These are phyloP conservation scores for Arrhopalites spinosus DNA, from an alignment of 2,888 invertebrate genomes.

Conservation along the genomic window DNA sequence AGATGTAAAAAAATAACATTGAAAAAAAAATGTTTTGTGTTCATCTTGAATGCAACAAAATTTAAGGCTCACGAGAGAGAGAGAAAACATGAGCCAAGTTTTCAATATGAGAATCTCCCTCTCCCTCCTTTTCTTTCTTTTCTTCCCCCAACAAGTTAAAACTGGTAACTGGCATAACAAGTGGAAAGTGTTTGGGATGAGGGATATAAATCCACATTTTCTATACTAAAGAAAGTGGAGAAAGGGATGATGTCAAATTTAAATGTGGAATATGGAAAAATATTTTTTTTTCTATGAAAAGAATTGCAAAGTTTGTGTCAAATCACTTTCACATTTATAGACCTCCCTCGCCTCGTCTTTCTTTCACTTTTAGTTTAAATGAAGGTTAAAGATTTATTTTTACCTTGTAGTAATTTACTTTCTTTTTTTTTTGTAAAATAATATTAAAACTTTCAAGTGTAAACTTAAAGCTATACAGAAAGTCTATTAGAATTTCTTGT, in stretches of 20 bases:
- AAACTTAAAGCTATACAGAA: too few species aligned
- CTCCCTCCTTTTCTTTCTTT: background rate
- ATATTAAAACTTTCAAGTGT: too few species aligned
- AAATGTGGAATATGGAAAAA: slow-evolving; percentile 21
- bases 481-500: too few species aligned
- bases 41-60: too few species aligned
- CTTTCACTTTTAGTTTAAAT: background rate
- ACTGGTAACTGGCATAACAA: background rate
- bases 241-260: slow-evolving; percentile 4
- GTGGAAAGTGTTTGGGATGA: background rate
- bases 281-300: too few species aligned
- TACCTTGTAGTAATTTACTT: background rate
- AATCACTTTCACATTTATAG: slow-evolving; percentile 46
- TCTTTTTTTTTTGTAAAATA: too few species aligned
- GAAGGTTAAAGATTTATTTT: slow-evolving; percentile 2
- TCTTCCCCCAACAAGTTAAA: too few species aligned
- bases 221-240: background rate
- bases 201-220: background rate
- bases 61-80: too few species aligned
- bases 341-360: slow-evolving; percentile 3
- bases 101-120: background rate
- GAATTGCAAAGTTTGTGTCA: slow-evolving; percentile 39
- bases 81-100: background rate
- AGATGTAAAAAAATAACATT: too few species aligned
- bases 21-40: too few species aligned